These are phyloP conservation scores for Podotricha telesiphe DNA, from an alignment of 2,888 invertebrate species.

Conservation along the genomic window DNA sequence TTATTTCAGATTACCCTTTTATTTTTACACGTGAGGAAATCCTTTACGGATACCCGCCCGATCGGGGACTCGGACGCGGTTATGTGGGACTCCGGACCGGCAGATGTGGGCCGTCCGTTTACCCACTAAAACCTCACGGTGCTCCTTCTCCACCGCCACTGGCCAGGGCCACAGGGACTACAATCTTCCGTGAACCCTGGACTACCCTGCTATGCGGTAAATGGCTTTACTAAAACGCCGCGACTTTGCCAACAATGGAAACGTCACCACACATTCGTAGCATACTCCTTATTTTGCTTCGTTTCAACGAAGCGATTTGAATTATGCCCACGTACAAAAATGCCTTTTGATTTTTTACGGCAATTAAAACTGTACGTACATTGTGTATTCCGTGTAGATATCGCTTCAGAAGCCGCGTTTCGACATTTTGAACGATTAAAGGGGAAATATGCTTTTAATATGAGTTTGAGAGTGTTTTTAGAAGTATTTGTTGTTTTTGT, in stretches of 20 bases:
- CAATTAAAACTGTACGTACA: constrained; percentile 38
- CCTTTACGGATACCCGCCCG: too few relatives aligned
- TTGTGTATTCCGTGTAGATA: neutral
- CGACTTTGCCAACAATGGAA: constrained; percentile 39
- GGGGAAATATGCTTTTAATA: constrained; percentile 22
- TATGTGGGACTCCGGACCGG: too few relatives aligned
- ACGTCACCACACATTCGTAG: constrained; percentile 9
- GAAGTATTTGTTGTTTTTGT: neutral
- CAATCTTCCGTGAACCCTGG: too few relatives aligned
- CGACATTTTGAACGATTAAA: constrained; percentile 5
- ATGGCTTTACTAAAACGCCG: too few relatives aligned
- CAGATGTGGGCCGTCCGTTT: too few relatives aligned
- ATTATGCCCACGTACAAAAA: constrained; percentile 49
- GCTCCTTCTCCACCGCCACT: too few relatives aligned
- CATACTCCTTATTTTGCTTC: constrained; percentile 43
- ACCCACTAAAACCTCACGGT: too few relatives aligned
- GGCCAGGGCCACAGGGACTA: too few relatives aligned
- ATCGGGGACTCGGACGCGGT: too few relatives aligned
- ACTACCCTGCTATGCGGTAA: too few relatives aligned
- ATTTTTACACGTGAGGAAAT: too few relatives aligned
- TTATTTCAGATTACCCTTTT: too few relatives aligned
- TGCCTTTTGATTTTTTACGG: constrained; percentile 49
- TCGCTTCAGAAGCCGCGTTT: neutral
- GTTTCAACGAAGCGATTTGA: constrained; percentile 45
- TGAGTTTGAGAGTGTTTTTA: neutral